Evolutionary conservation across 2,113 vertebrate genomes (phyloP), one percentile per base, ranked within the genome.

Genomic region (Bufo bufo): DNA sequence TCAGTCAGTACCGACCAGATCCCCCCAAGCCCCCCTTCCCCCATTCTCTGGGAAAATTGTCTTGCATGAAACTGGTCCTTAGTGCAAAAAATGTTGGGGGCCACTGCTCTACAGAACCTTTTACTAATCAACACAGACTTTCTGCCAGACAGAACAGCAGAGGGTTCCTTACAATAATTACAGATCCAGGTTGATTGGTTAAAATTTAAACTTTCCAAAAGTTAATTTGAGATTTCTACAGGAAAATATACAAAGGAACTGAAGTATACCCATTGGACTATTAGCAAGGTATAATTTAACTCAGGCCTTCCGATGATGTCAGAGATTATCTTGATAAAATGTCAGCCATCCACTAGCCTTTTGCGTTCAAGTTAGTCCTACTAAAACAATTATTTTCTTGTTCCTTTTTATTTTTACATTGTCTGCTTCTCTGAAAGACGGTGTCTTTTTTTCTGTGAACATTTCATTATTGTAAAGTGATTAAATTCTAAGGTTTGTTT

Each of bases 191-290:
- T 88, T 90, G 84, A 90, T 7, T 14, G 82, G 82, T 72, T 89
- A 88, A 33, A 86, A 91, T 92, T 91, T 92, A 87, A 19, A 80
- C 88, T 90, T 91, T 19, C 69, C 74, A 78, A 87, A 77, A 63
- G 90, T 90, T 19, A 87, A 90, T 85, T 90, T 77, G 80, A 92
- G 85, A 87, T 86, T 78, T 17, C 74, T 72, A 89, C 33, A 91
- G 86, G 89, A 92, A 93, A 92, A 91, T 49, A 91, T 90, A 88
- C 74, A 91, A 52, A 91, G 89, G 50, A 92, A 91, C 89, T 91
- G 84, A 89, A 90, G 10, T 85, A 87, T 87, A 86, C 88, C 85
- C 77, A 54, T 8, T 77, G 86, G 56, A 72, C 52, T 87, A 78
- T 75, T 91, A 75, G 56, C 91, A 54, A 87, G 92, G 84, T 92